Base-by-base conservation (phyloP, 2,113 vertebrate species). In the Eudorcas thomsonii region DNA sequence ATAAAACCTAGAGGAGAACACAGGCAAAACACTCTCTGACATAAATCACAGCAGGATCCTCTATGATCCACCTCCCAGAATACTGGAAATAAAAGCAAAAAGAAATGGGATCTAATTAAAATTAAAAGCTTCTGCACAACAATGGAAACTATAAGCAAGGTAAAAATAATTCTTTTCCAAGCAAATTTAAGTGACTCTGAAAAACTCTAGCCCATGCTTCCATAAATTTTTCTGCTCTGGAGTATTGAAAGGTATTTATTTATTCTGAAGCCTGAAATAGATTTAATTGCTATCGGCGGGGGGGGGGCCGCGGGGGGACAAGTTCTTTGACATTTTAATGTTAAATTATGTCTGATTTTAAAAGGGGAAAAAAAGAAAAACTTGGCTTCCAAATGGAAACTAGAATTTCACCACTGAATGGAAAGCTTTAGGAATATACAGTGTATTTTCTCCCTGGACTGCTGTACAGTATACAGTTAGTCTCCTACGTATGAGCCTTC, bases 101-200 rank as follows among this genome's bases (percentile, higher is more conserved):
- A 45, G 9, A 45, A 9, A 45, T 45, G 45, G 7, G 45, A 45
- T 45, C 45, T 9, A 45, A 45, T 45, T 45, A 9, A 45, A 45
- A 45, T 45, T 45, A 45, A 45, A 45, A 45, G 7, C 45, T 45
- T 45, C 45, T 45, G 8, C 45, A 45, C 45, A 45, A 45, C 45
- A 45, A 45, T 9, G 45, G 45, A 45, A 45, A 45, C 45, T 45
- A 45, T 45, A 45, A 45, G 45, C 43, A 45, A 45, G 43, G 43
- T 45, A 7, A 45, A 45, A 45, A 45, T 45, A 45, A 45, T 45
- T 78, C 91, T 45, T 94, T 95, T 77, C 83, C 17, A 94, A 96
- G 50, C 26, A 80, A 78, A 45, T 95, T 97, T 90, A 96, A 94
- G 96, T 64, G 50, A 30, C 36, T 88, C 60, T 90, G 77, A 89